phyloP scores from a whole-genome alignment of 2,888 invertebrate genomes.

The Dinocampus coccinellae region DNA sequence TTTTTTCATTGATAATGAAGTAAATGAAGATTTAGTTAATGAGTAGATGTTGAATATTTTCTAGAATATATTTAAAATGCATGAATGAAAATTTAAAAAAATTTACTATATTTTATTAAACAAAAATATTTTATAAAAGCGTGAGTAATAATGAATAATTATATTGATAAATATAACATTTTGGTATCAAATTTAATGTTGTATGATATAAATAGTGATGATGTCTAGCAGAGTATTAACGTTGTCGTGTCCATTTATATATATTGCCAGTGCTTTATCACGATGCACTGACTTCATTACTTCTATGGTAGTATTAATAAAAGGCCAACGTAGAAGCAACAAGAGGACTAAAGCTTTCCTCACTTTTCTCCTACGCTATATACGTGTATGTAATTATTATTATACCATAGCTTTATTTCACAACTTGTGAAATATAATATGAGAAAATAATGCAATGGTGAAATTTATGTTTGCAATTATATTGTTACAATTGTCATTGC shows the following conservation, averaged over 20 bases:
- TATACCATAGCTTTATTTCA: slow-evolving; percentile 32
- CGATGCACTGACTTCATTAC: slow-evolving; percentile 50
- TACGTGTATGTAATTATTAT: neutral
- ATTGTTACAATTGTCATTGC: neutral
- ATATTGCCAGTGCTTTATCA: slow-evolving; percentile 36
- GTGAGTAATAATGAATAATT: too few species aligned
- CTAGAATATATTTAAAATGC: too few species aligned
- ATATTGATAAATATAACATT: neutral
- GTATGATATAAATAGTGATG: neutral
- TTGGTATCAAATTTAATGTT: neutral
- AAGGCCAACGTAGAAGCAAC: slow-evolving; percentile 37
- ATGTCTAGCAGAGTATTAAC: neutral
- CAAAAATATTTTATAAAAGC: too few species aligned
- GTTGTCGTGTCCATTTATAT: slow-evolving; percentile 20
- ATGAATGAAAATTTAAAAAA: too few species aligned
- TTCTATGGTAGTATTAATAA: slow-evolving; percentile 52
- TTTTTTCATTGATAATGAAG: too few species aligned
- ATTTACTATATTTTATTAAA: too few species aligned
- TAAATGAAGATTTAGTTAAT: too few species aligned
- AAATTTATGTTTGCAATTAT: slow-evolving; percentile 13
- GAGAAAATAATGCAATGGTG: slow-evolving; percentile 28
- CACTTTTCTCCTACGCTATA: slow-evolving; percentile 20
- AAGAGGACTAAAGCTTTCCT: slow-evolving; percentile 36
- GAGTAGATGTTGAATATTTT: too few species aligned
- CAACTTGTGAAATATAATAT: slow-evolving; percentile 37